Percentiles rank a stretch among this genome's conserved stretches.
Evolutionary conservation across 2,797 vertebrate species (phyloP).

Genomic region (Gambelia wislizenii): DNA sequence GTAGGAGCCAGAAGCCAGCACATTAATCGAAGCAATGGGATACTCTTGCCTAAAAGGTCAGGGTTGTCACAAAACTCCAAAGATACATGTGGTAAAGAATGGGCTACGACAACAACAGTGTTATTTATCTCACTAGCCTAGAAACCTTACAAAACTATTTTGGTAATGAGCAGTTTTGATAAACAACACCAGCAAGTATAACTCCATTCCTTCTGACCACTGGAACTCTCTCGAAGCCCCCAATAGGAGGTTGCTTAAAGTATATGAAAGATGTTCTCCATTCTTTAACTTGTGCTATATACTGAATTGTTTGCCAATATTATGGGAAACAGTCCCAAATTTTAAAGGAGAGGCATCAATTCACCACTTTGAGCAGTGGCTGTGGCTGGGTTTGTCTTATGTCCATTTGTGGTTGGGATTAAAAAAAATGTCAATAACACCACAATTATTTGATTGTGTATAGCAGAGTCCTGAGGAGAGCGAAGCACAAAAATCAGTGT

Average conservation of each 20-base stretch:
- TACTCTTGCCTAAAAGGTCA: neutral
- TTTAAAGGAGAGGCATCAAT: neutral
- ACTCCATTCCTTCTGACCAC: neutral
- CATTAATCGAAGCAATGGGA: neutral
- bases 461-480: no score
- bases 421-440: neutral
- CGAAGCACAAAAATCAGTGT: no score
- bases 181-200: neutral
- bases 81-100: constrained; percentile 39
- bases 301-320: neutral
- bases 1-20: constrained; percentile 3
- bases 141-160: constrained; percentile 2
- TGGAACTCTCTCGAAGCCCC: neutral
- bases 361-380: neutral
- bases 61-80: constrained; percentile 45
- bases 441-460: neutral
- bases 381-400: neutral
- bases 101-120: constrained; percentile 3
- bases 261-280: neutral
- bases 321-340: neutral
- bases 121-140: constrained; percentile 4
- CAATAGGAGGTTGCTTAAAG: neutral
- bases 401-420: neutral
- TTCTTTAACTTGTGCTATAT: neutral
- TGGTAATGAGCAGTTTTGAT: constrained; percentile 4